Evolutionary conservation across 2,888 invertebrate species (phyloP).

Genomic region (Eupithecia subumbrata): DNA sequence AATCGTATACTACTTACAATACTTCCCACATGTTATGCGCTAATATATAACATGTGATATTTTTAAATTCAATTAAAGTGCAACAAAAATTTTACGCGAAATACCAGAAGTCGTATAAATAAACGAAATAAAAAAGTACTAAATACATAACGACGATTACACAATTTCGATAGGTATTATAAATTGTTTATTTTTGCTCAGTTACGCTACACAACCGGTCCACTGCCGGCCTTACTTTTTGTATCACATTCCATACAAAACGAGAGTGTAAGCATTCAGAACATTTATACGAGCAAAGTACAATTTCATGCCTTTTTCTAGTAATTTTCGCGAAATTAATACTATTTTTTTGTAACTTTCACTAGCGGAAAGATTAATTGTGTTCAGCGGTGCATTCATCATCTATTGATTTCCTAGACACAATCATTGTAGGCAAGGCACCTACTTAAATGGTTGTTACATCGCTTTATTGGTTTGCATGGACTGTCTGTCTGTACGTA

Average conservation of each 20-base stretch:
- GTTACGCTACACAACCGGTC: constrained; percentile 49
- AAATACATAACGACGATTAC: constrained; percentile 45
- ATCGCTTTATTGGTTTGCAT: not conserved
- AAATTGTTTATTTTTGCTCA: constrained; percentile 49
- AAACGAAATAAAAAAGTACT: constrained; percentile 12
- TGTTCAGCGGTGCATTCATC: constrained; percentile 34
- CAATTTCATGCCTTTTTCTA: constrained; percentile 65
- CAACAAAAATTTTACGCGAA: not conserved
- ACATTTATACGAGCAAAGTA: constrained; percentile 51
- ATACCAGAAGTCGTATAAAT: constrained; percentile 14
- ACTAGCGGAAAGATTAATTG: constrained; percentile 49
- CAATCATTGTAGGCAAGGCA: not conserved
- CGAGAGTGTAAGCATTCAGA: constrained; percentile 58
- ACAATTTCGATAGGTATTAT: constrained; percentile 52
- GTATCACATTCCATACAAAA: constrained; percentile 61
- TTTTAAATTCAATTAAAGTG: not conserved
- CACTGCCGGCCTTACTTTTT: constrained; percentile 49
- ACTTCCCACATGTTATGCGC: no score
- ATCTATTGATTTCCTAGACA: constrained; percentile 11
- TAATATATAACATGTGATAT: not conserved
- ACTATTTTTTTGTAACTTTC: constrained; percentile 56
- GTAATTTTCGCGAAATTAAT: constrained; percentile 48
- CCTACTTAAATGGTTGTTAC: not conserved
- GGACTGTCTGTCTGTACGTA: not conserved
- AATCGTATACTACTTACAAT: no score